These are phyloP conservation scores for Notechis scutatus DNA, from an alignment of 2,113 vertebrate genomes.

Conservation along the genomic window DNA sequence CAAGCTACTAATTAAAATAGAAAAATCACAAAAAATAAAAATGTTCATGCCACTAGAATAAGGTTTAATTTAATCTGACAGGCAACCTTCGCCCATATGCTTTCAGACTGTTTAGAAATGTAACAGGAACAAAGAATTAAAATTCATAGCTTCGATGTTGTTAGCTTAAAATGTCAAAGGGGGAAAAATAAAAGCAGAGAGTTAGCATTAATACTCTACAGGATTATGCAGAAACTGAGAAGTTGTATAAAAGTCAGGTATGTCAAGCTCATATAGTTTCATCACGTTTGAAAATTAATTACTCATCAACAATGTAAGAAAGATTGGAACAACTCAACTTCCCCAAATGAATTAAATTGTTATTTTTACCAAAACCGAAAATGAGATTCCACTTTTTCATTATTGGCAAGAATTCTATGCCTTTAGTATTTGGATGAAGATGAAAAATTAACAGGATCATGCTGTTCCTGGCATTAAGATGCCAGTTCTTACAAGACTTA, in stretches of 20 bases:
- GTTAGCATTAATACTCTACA: not conserved
- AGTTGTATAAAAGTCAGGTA: constrained; percentile 30
- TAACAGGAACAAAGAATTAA: constrained; percentile 19
- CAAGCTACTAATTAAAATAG: constrained; percentile 27
- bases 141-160: constrained; percentile 24
- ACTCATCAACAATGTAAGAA: constrained; percentile 18
- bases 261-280: constrained; percentile 21
- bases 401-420: not conserved
- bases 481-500: not conserved
- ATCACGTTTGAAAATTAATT: not conserved
- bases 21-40: constrained; percentile 35
- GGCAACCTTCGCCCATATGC: constrained; percentile 24
- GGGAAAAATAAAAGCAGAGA: not conserved
- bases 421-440: not conserved
- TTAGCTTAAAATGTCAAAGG: constrained; percentile 3
- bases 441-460: not conserved
- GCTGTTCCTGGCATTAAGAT: not conserved
- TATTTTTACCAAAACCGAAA: not conserved
- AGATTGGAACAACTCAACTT: not conserved
- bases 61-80: constrained; percentile 47
- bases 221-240: constrained; percentile 38
- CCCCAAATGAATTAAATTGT: not conserved
- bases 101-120: constrained; percentile 36
- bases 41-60: not conserved
- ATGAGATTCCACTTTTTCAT: not conserved